Evolutionary conservation across 2,888 invertebrate genomes (phyloP), one percentile per base, ranked within the genome.

Genomic region (Xestia xanthographa): DNA sequence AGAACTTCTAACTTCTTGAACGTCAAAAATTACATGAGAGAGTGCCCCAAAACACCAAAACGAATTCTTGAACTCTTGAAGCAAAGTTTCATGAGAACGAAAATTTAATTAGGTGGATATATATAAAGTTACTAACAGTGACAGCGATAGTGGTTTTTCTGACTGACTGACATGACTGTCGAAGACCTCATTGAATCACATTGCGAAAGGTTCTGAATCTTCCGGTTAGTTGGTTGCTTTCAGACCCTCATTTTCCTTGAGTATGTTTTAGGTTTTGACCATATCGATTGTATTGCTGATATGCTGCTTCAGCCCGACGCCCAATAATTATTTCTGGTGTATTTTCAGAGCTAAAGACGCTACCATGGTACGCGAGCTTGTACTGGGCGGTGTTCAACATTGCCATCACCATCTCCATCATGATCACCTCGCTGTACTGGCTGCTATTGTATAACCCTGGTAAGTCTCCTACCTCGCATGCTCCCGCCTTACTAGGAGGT

Each of bases 401-500:
- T 29, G 79, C 92, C 0, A 85, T 94, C 29, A 87, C 93, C 22
- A 82, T 94, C 5, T 94, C 96, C 11, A 67, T 97, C 56, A 87
- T 95, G 85, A 96, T 97, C 86, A 95, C 96, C 0, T 89, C 91
- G 11, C 94, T 97, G 74, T 97, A 95, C 89, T 97, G 96, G 96
- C 90, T 92, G 48, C 90, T 97, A 26, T 90, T 97, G 29, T 96
- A 94, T 83, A 87, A 93, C 65, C 92, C 94, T 74, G 93, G 96
- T 96, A 90, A 68, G 83, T 83, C 17, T 50, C 41, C 26, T 62
- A 43, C 22, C 12, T 60, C 29, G 3, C 48, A 43, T 20, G 17
- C 20, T n/a, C n/a, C n/a, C n/a, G n/a, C n/a, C n/a, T n/a, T n/a
- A n/a, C n/a, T n/a, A n/a, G n/a, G n/a, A n/a, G n/a, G n/a, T n/a